Percentiles rank a stretch among this genome's conserved stretches.
Conservation (phyloP, 2,797 vertebrate species). For the Pyrrhura leucotis region DNA sequence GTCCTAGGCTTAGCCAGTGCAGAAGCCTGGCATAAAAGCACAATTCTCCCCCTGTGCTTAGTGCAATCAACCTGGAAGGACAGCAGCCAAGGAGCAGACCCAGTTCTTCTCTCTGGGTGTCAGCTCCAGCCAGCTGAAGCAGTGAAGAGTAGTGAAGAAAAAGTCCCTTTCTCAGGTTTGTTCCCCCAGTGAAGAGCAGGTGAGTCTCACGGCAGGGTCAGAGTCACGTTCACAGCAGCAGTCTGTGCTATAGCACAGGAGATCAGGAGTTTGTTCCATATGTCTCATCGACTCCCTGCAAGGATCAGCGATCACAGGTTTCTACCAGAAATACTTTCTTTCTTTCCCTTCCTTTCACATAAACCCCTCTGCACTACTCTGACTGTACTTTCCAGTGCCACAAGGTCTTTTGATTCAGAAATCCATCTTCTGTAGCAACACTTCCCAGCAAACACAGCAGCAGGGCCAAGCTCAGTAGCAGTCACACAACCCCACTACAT, state of each 20-base stretch:
- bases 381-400: background rate
- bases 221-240: background rate
- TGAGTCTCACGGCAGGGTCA: background rate
- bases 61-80: slow-evolving; percentile 11
- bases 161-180: slow-evolving; percentile 2
- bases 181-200: background rate
- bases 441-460: background rate
- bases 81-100: background rate
- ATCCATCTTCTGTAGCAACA: background rate
- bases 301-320: background rate
- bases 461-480: background rate
- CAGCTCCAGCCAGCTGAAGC: background rate
- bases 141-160: background rate
- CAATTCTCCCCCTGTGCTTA: background rate
- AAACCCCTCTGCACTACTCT: background rate
- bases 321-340: background rate
- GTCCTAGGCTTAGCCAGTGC: background rate
- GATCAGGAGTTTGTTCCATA: slow-evolving; percentile 45
- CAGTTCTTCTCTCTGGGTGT: background rate
- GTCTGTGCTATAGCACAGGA: background rate
- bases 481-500: background rate
- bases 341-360: background rate
- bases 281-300: slow-evolving; percentile 52
- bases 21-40: background rate
- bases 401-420: background rate